Evolutionary conservation across 2,113 vertebrate genomes (phyloP).

Genomic region (Psilopsiagon aymara): DNA sequence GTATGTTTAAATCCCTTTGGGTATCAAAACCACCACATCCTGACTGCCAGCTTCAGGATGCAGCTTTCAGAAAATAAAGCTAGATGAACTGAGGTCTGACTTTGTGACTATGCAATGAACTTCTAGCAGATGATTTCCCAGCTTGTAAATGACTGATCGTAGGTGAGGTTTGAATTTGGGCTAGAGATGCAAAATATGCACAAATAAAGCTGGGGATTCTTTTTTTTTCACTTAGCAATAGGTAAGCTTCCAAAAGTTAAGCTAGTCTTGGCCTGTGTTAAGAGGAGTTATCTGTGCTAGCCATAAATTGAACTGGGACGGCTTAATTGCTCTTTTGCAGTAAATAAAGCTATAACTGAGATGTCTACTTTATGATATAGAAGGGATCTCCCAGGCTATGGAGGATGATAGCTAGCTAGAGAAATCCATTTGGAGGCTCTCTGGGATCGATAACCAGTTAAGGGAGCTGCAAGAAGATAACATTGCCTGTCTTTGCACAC

Average conservation of each 20-base stretch:
- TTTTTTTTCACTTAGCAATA: not conserved
- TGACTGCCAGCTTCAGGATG: not conserved
- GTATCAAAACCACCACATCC: not conserved
- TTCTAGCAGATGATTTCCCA: not conserved
- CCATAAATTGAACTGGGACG: not conserved
- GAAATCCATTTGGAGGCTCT: slow-evolving; percentile 26
- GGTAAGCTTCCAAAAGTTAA: not conserved
- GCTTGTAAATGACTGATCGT: not conserved
- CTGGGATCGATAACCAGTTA: slow-evolving; percentile 46
- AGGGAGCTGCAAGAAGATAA: not conserved
- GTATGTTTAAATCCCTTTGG: not conserved
- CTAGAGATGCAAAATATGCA: not conserved
- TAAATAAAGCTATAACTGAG: slow-evolving; percentile 44
- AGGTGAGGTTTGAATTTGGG: not conserved
- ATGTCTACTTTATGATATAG: not conserved
- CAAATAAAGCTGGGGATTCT: fast-evolving
- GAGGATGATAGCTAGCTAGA: slow-evolving; percentile 6
- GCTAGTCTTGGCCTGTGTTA: not conserved
- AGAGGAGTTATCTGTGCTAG: not conserved
- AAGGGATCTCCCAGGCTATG: not conserved
- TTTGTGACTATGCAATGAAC: not conserved
- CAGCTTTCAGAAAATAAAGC: not conserved
- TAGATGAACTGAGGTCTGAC: not conserved
- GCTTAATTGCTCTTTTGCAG: slow-evolving; percentile 24
- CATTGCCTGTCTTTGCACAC: not conserved